Evolutionary conservation across 2,113 vertebrate genomes (phyloP).

Genomic region (Dicaeum eximium): DNA sequence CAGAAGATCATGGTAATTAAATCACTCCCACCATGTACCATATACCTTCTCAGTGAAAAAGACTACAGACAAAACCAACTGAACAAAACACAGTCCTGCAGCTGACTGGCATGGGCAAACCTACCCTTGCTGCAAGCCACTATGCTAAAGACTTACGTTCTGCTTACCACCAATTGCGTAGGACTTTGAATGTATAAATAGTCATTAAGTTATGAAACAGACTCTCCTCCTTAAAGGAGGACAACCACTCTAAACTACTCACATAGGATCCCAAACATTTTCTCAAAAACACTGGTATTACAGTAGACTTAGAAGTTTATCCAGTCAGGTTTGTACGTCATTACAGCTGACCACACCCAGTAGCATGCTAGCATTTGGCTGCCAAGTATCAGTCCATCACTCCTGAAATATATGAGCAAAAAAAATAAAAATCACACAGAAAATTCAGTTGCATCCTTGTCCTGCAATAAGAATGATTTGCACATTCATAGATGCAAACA

Average conservation of each 20-base stretch:
- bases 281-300: background rate
- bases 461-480: background rate
- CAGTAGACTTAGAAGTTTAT: background rate
- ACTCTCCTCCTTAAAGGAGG: background rate
- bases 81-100: background rate
- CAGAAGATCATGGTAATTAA: background rate
- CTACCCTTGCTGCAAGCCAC: background rate
- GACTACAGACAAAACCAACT: background rate
- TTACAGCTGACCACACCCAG: background rate
- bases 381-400: background rate
- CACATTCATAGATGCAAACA: background rate
- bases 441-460: background rate
- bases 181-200: background rate
- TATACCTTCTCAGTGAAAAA: background rate
- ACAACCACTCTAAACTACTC: background rate
- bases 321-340: background rate
- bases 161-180: slow-evolving; percentile 23
- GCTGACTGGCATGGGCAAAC: background rate
- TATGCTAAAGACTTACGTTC: background rate
- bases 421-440: background rate
- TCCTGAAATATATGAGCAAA: background rate
- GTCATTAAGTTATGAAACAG: slow-evolving; percentile 38
- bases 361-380: background rate
- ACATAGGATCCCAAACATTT: background rate
- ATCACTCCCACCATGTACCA: background rate